A percentile compares a stretch with the other conserved stretches of the same genome.
These are phyloP conservation scores for Danio tinwini DNA, from an alignment of 2,797 vertebrate species.

Conservation along the genomic window DNA sequence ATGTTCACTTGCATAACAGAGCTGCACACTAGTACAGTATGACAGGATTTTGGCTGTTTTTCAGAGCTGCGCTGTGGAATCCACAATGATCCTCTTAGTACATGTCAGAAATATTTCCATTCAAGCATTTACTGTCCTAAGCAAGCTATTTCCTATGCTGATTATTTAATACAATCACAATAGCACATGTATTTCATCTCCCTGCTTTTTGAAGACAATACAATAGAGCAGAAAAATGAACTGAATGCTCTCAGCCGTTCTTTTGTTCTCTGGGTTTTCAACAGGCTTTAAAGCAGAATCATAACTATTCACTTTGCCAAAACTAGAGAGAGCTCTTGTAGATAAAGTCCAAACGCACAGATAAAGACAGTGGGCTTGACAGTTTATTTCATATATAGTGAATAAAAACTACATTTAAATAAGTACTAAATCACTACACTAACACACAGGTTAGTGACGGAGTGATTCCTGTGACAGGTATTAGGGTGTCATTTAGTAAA, in stretches of 20 bases:
- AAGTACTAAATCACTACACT: neutral
- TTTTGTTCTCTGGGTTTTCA: neutral
- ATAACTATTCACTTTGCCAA: neutral
- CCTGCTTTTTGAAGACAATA: neutral
- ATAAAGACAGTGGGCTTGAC: neutral
- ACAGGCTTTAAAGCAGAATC: neutral
- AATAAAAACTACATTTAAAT: neutral
- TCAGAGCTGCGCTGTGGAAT: conserved; percentile 3
- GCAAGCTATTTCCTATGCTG: neutral
- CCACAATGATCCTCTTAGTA: conserved; percentile 14
- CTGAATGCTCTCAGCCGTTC: conserved; percentile 12
- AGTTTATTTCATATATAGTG: neutral
- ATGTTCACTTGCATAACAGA: neutral
- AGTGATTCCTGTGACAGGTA: neutral
- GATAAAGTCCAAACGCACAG: neutral
- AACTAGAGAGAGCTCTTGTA: neutral
- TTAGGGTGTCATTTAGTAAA: conserved; percentile 2
- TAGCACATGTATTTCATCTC: neutral
- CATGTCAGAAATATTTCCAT: conserved; percentile 25
- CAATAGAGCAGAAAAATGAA: neutral
- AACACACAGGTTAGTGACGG: neutral
- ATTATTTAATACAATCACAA: conserved; percentile 12
- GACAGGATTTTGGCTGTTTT: conserved; percentile 18
- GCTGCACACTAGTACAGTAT: neutral
- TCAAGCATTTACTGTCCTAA: conserved; percentile 8